Conservation (phyloP, 2,797 vertebrate species). For the Phoebastria nigripes region DNA sequence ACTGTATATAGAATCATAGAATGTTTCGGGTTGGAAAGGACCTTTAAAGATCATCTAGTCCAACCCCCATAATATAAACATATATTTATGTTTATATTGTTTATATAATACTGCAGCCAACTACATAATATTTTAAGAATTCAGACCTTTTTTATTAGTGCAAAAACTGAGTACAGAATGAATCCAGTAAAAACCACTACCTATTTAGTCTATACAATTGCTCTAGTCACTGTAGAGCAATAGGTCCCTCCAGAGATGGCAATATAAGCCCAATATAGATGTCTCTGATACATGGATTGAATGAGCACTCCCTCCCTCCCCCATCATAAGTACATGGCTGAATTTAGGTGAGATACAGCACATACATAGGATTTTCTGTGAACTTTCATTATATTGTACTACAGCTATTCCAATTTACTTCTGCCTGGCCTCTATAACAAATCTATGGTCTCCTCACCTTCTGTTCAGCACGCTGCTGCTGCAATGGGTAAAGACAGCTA, state of each 20-base stretch:
- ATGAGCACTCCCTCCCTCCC: neutral
- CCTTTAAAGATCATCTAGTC: neutral
- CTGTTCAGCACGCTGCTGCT: neutral
- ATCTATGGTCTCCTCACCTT: neutral
- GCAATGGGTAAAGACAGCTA: neutral
- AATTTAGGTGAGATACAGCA: neutral
- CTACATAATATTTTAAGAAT: neutral
- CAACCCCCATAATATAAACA: neutral
- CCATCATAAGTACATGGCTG: neutral
- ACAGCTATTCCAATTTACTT: neutral
- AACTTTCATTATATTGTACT: neutral
- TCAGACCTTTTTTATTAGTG: neutral
- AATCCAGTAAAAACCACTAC: neutral
- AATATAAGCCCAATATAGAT: neutral
- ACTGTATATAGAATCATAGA: neutral
- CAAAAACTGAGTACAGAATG: neutral
- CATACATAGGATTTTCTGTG: neutral
- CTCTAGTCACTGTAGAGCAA: neutral
- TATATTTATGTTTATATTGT: neutral
- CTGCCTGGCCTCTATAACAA: neutral
- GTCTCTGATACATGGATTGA: neutral
- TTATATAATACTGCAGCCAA: neutral
- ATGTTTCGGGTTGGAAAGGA: neutral
- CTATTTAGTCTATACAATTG: neutral
- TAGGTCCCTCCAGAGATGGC: neutral